Conservation (phyloP, 2,113 vertebrate species). For the Oncorhynchus keta region DNA sequence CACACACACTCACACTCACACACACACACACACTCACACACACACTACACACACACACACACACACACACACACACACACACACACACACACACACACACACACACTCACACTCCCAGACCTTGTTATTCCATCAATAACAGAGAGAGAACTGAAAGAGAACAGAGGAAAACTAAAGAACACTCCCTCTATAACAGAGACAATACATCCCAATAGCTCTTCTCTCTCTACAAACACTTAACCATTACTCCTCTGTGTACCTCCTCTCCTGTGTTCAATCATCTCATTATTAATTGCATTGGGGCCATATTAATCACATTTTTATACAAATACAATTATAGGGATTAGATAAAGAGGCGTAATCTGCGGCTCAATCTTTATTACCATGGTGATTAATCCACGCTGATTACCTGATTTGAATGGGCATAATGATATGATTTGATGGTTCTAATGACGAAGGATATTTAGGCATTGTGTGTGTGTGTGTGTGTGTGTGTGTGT, state of each 20-base stretch:
- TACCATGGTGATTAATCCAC: conserved; percentile 68
- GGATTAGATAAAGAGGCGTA: conserved; percentile 64
- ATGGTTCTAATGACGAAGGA: neutral
- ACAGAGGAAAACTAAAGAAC: neutral
- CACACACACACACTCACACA: too few species aligned
- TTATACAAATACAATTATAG: conserved; percentile 68
- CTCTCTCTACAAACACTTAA: neutral
- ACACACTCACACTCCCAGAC: too few species aligned
- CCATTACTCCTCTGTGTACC: conserved; percentile 19
- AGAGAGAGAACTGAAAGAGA: conserved; percentile 14
- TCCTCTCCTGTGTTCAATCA: conserved; percentile 19
- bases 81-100: too few species aligned
- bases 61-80: too few species aligned
- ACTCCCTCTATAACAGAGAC: conserved; percentile 6
- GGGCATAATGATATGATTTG: conserved; percentile 58
- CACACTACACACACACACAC: too few species aligned
- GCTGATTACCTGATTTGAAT: conserved; percentile 71
- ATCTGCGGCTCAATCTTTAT: conserved; percentile 68
- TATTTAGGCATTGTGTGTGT: neutral
- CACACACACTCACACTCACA: too few species aligned
- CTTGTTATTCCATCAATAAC: too few species aligned
- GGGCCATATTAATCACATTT: conserved; percentile 55
- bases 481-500: neutral
- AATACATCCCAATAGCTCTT: conserved; percentile 22
- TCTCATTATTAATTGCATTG: conserved; percentile 51